Evolutionary conservation across 1,140 invertebrate species (phyloP), one percentile per base, ranked within the genome.

Genomic region (Anagrus nilaparvatae): DNA sequence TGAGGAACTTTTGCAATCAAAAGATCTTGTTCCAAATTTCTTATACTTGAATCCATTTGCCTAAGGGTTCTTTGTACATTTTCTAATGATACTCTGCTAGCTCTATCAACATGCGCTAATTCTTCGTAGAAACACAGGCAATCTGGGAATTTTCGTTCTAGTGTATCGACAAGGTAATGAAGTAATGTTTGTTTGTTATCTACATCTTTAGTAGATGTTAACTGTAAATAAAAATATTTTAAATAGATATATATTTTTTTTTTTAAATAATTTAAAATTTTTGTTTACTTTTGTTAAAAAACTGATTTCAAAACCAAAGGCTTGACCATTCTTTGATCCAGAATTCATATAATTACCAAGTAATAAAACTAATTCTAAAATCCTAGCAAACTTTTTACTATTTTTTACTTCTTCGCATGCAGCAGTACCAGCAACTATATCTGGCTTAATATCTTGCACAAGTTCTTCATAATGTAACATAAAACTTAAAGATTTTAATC

Each of bases 291-390:
- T 97, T 1, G 91, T 85, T 3, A 99, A 72, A 62, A 90, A 97
- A 59, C 81, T 93, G 41, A 98, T 94, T 65, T 99, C 93, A 67
- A 97, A 99, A 5, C 90, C 96, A 55, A 91, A 84, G 3, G 92
- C 90, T 53, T 90, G 84, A 7, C 82, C 92, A 60, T 96, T 96
- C 50, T 82, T 84, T 1, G 90, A 92, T 0, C 93, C 92, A 3
- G 87, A 80, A 62, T 97, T 97, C 82, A 97, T 88, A 51, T 88
- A 92, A 69, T 97, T 98, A 13, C 93, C 93, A 19, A 97, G 68
- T 8, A 96, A 62, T 0, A 98, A 71, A 43, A 98, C 80, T 1
- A 97, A 63, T 62, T 97, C 87, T 5, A 99, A 65, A 13, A 98
- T 80, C 56, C 82, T 84, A 0, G 82, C 79, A 65, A 98, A 96